Evolutionary conservation across 2,797 vertebrate genomes (phyloP), one percentile per base, ranked within the genome.

Genomic region (Muscicapa comitata): DNA sequence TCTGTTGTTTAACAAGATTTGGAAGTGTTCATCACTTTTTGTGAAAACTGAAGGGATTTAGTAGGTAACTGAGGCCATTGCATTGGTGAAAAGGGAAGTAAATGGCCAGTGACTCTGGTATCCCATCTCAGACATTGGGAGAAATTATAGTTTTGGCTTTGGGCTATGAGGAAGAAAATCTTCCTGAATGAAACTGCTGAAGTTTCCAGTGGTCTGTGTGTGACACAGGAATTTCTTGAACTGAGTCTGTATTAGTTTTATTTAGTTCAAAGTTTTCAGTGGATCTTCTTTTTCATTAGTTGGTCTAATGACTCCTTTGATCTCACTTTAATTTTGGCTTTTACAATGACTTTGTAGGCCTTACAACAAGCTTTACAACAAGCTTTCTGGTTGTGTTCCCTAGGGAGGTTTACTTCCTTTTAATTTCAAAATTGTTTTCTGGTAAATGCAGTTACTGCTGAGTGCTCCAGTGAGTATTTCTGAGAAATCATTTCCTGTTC

Each of bases 401-500:
- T 16, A 9, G 68, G 38, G 51, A 68, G 13, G 1, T 25, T 74
- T 88, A 68, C 29, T 86, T 90, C 72, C 29, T 71, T 86, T 90
- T 67, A 1, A 37, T 86, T 92, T 61, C 21, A 33, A 1, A 82
- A 43, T 53, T 67, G 15, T 55, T 29, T 93, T 87, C 74, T 82
- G 65, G 48, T 77, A 80, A 82, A 51, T 67, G 45, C 63, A 63
- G 15, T 53, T 82, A 18, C 59, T 92, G 33, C 70, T 38, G 15
- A 80, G 66, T 91, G 47, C 17, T 79, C 45, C 62, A 76, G 17
- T 57, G 58, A 86, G 53, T 66, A 33, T 90, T 94, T 90, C 78
- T 71, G 75, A 83, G 85, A 88, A 91, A 61, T 86, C 19, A 54
- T 77, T 95, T 94, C 94, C 91, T 91, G 50, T 88, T 93, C 40